Conservation (phyloP, 2,797 vertebrate genomes). For the Chloroceryle inda region DNA sequence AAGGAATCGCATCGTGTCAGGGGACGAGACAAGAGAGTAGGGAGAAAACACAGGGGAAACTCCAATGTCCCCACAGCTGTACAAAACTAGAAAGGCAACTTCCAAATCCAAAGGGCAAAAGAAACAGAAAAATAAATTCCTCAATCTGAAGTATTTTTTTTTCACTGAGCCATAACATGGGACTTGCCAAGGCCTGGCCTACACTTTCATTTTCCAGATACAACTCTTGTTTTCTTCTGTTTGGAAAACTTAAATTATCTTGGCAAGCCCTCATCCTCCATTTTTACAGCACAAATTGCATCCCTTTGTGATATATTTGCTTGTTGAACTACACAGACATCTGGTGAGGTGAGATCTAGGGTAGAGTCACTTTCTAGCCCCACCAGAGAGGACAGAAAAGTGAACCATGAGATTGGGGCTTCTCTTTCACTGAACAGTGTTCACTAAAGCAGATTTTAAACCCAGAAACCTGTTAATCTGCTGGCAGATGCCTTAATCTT, state of each 20-base stretch:
- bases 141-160: neutral
- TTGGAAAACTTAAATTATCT: neutral
- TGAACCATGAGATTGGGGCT: neutral
- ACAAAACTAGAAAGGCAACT: neutral
- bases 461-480: neutral
- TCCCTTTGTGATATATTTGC: neutral
- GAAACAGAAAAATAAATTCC: neutral
- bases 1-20: neutral
- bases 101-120: constrained; percentile 18
- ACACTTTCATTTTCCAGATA: neutral
- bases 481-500: neutral
- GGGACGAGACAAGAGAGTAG: neutral
- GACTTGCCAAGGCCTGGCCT: constrained; percentile 1
- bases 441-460: neutral
- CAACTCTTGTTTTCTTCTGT: neutral
- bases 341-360: neutral
- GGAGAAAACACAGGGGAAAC: neutral
- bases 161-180: neutral
- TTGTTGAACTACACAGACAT: neutral
- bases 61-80: neutral
- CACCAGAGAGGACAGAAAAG: neutral
- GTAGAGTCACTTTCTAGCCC: neutral
- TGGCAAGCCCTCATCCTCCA: neutral
- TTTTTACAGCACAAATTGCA: neutral
- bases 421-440: neutral